Evolutionary conservation across 2,888 invertebrate species (phyloP), one percentile per base, ranked within the genome.

Genomic region (Synanthedon formicaeformis): DNA sequence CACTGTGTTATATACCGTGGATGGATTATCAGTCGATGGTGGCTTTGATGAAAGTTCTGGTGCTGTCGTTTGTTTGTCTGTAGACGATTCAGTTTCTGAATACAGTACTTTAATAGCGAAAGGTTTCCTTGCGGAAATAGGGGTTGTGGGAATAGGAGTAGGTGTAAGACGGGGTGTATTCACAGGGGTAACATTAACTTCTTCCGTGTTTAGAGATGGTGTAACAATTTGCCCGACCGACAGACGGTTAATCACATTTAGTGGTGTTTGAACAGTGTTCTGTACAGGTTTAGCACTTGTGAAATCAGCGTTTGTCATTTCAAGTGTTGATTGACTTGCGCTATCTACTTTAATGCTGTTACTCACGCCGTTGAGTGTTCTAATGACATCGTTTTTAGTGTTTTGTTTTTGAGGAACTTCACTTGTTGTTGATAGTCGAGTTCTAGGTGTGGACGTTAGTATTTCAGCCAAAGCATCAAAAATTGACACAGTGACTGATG

Each of bases 401-500:
- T 69, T 74, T 77, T 69, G 69, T 67, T 71, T 78, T 71, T 75
- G 74, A 59, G 67, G 67, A 72, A 76, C 76, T 77, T 82, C 81
- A 60, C 84, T 85, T 60, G 80, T 81, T 63, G 83, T 65, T 57
- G 86, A 78, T 59, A 84, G 70, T 70, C 78, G 77, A 64, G 80
- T 71, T 81, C 75, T 82, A 59, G 86, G 84, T 74, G 88, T 87
- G 51, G 88, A 88, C 60, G 87, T 88, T 62, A 90, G 82, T 67
- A 90, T 88, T 60, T 89, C 89, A 71, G 89, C 88, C 73, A 90
- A 69, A 71, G 89, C 89, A 77, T 89, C 89, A 64, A 88, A 90
- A 63, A 90, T 90, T 57, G 89, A 90, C 65, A 90, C 82, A 61
- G 89, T 90, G 64, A 89, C 89, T 64, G 89, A 89, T 59, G 88